Evolutionary conservation across 2,888 invertebrate species (phyloP), one percentile per base, ranked within the genome.

Genomic region (Anoplius nigerrimus): DNA sequence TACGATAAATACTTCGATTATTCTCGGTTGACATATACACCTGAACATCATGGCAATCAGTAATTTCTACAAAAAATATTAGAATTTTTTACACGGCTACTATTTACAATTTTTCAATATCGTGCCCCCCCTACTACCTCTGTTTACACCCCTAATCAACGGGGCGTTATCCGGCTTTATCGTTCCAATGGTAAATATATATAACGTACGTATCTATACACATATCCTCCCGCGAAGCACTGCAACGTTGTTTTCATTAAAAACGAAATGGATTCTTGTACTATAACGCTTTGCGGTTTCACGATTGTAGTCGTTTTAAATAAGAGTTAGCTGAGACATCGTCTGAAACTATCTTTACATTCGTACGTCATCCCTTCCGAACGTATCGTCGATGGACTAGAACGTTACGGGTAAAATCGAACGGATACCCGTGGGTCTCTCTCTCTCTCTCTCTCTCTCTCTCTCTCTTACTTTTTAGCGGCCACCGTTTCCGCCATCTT

Each of bases 41-140:
- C 66, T 67, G 69, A 74, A 72, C 70, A 52, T 68, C 68, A 55
- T 61, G 72, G 64, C 52, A 58, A 76, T 34, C 34, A 34, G 34
- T 69, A 64, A 56, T 67, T 34, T 66, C 79, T 79, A 79, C 76
- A 69, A 79, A 79, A 79, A 79, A 80, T 80, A 80, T 80, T 69
- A 64, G 66, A 66, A 80, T 80, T 78, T 78, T n/a, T 76, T 64
- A 67, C 69, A 55, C 64, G 63, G 62, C 64, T 72, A 70, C 66
- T 80, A 80, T 80, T 63, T 78, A 80, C 80, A 80, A 54, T 66
- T 58, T n/a, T 58, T 52, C 48, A 58, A 59, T 62, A 55, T 55
- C 27, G 53, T 43, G 43, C 43, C 27, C 18, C 34, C 6, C 16
- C 60, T n/a, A n/a, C n/a, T n/a, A n/a, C n/a, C n/a, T n/a, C n/a